Conservation (phyloP, 2,888 invertebrate species). For the Machimus atricapillus region DNA sequence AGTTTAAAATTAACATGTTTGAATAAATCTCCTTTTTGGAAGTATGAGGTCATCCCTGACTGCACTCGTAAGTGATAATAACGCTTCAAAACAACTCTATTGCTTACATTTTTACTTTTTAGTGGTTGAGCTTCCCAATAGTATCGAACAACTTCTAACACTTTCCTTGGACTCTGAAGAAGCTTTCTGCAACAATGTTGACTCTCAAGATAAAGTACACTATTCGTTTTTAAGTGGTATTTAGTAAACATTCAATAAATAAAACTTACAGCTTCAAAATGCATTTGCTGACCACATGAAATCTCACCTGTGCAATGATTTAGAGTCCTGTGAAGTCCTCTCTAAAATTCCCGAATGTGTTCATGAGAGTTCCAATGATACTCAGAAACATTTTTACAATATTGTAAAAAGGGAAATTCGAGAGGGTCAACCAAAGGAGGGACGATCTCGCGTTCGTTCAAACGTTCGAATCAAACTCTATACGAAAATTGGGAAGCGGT, state of each 20-base stretch:
- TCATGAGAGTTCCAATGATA: conserved; percentile 35
- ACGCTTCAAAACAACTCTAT: not conserved
- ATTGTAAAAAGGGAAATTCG: conserved; percentile 48
- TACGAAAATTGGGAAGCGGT: conserved; percentile 50
- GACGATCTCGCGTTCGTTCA: conserved; percentile 41
- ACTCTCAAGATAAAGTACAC: conserved; percentile 40
- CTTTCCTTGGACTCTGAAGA: conserved; percentile 60
- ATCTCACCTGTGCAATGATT: conserved; percentile 49
- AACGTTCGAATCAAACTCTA: conserved; percentile 50
- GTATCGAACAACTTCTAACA: conserved; percentile 63
- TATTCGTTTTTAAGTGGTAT: not conserved
- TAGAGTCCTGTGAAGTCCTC: conserved; percentile 50
- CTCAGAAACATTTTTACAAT: conserved; percentile 47
- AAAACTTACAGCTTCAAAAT: conserved; percentile 36
- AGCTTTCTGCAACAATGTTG: conserved; percentile 61
- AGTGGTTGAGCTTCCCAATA: conserved; percentile 64
- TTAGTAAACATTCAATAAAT: not conserved
- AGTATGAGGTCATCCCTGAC: conserved; percentile 63
- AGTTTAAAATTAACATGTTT: conserved; percentile 55
- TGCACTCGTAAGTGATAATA: conserved; percentile 63
- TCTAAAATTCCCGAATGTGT: conserved; percentile 50
- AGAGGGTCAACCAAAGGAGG: not conserved
- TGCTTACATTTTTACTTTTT: conserved; percentile 31
- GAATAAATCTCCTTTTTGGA: conserved; percentile 59
- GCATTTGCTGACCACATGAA: conserved; percentile 48